phyloP scores from a whole-genome alignment of 2,113 vertebrate species.

The Bambusicola thoracicus region DNA sequence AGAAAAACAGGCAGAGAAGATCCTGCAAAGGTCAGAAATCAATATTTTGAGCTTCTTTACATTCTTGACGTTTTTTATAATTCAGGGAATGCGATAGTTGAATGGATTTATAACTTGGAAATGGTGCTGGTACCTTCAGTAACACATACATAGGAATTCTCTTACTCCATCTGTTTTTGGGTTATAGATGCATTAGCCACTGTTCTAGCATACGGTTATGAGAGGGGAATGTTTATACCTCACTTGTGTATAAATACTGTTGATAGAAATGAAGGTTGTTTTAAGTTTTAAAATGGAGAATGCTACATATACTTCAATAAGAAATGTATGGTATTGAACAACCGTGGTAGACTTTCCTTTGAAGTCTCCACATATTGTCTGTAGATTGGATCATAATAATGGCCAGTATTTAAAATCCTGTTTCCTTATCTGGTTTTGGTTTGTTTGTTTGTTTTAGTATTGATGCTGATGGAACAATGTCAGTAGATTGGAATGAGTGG shows the following conservation, averaged over 20 bases:
- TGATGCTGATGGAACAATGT: constrained; percentile 92
- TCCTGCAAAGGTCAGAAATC: constrained; percentile 86
- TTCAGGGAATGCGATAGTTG: not conserved
- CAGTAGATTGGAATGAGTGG: constrained; percentile 97
- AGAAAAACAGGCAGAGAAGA: constrained; percentile 84
- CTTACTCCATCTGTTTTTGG: not conserved
- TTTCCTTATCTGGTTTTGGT: not conserved
- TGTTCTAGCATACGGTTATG: not conserved
- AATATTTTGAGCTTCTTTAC: not conserved
- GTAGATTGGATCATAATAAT: not conserved
- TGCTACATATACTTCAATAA: not conserved
- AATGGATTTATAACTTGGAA: not conserved
- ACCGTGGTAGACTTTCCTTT: not conserved
- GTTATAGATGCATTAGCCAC: not conserved
- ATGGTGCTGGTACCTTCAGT: not conserved
- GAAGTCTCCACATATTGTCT: not conserved
- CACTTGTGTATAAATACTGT: not conserved
- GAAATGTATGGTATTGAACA: not conserved
- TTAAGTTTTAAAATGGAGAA: not conserved
- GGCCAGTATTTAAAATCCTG: not conserved
- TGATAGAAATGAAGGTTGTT: not conserved
- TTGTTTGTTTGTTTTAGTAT: constrained; percentile 79
- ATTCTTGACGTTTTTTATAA: not conserved
- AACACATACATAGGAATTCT: not conserved
- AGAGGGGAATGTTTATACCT: not conserved